A percentile compares a stretch with the other conserved stretches of the same genome.
phyloP scores from a whole-genome alignment of 2,888 invertebrate species.

The Caenorhabditis drosophilae region DNA sequence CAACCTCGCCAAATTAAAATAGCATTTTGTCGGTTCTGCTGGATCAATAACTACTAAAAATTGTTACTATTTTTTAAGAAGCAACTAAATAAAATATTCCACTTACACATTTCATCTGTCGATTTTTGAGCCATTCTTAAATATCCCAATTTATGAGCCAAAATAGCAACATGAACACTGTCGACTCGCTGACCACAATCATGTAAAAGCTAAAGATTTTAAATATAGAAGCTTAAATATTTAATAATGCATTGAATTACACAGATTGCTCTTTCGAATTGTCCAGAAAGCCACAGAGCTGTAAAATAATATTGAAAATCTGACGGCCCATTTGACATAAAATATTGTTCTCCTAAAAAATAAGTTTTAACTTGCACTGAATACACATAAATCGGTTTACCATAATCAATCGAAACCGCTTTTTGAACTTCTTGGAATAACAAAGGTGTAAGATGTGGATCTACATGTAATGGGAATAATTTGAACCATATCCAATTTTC shows the following conservation, averaged over 20 bases:
- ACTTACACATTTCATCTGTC: slow-evolving; percentile 52
- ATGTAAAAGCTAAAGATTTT: slow-evolving; percentile 35
- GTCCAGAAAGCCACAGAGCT: slow-evolving; percentile 64
- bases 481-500: slow-evolving; percentile 68
- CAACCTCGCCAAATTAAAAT: slow-evolving; percentile 62
- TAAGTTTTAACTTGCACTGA: neutral
- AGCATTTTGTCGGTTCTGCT: slow-evolving; percentile 51
- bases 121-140: slow-evolving; percentile 45
- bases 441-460: slow-evolving; percentile 49
- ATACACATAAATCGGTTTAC: slow-evolving; percentile 20
- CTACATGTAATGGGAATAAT: slow-evolving; percentile 54
- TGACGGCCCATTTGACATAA: slow-evolving; percentile 56
- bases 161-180: slow-evolving; percentile 63
- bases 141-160: slow-evolving; percentile 53
- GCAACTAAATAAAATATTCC: neutral
- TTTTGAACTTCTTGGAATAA: slow-evolving; percentile 62
- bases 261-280: slow-evolving; percentile 63
- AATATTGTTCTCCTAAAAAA: slow-evolving; percentile 63
- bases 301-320: slow-evolving; percentile 60
- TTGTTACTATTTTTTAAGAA: neutral
- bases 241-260: slow-evolving; percentile 16
- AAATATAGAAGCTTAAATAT: neutral
- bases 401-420: slow-evolving; percentile 60
- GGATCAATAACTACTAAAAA: slow-evolving; percentile 55
- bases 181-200: slow-evolving; percentile 50